Evolutionary conservation across 2,113 vertebrate genomes (phyloP).

Genomic region (Myxocyprinus asiaticus): DNA sequence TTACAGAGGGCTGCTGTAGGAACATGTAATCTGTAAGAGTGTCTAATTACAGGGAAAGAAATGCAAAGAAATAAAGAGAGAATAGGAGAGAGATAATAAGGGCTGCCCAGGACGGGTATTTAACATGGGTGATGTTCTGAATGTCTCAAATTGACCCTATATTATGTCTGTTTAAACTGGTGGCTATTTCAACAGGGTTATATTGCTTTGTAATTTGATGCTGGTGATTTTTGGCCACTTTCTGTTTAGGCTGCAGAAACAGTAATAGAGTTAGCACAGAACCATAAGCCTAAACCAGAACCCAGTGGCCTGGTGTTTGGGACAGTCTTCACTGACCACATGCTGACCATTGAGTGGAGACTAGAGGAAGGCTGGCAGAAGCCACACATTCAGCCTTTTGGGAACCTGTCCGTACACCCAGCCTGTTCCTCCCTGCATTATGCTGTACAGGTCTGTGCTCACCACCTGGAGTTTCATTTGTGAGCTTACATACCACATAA

Average conservation of each 20-base stretch:
- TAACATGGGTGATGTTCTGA: too few species aligned
- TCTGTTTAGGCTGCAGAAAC: constrained; percentile 77
- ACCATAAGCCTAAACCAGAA: constrained; percentile 80
- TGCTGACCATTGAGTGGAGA: constrained; percentile 88
- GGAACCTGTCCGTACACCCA: constrained; percentile 84
- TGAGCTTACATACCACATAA: background rate
- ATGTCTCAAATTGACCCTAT: too few species aligned
- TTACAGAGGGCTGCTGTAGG: constrained; percentile 56
- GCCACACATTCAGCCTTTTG: constrained; percentile 81
- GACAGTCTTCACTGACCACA: constrained; percentile 88
- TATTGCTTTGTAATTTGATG: constrained; percentile 8
- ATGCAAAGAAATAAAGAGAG: background rate
- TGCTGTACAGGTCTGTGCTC: constrained; percentile 74
- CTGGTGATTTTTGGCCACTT: background rate
- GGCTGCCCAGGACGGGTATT: background rate
- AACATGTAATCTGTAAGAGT: constrained; percentile 48
- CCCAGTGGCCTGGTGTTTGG: constrained; percentile 77
- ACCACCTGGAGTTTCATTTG: constrained; percentile 2
- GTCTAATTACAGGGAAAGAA: constrained; percentile 57
- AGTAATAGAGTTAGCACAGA: constrained; percentile 68
- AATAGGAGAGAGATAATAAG: background rate
- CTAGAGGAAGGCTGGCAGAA: constrained; percentile 80
- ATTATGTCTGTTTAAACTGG: too few species aligned
- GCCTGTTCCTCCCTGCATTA: constrained; percentile 81
- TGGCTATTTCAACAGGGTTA: background rate